A percentile compares a stretch with the other conserved stretches of the same genome.
Evolutionary conservation across 2,113 vertebrate genomes (phyloP).

Genomic region (Proterorhinus semilunaris): DNA sequence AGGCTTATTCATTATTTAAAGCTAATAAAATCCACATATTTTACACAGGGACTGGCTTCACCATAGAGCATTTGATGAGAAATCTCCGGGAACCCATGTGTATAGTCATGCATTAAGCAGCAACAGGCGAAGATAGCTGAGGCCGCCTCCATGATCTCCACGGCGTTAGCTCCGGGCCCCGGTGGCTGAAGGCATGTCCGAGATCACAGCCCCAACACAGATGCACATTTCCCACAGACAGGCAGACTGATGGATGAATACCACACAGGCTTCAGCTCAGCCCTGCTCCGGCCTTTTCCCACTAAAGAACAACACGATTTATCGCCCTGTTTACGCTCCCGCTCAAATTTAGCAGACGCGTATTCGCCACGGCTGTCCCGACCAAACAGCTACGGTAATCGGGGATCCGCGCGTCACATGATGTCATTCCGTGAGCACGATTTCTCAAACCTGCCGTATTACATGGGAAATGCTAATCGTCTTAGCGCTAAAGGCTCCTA

Average conservation of each 20-base stretch:
- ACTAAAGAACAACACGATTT: not conserved
- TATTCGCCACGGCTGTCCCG: slow-evolving; percentile 3
- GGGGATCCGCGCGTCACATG: slow-evolving; percentile 1
- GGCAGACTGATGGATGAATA: slow-evolving; percentile 47
- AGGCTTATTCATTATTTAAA: too few relatives aligned
- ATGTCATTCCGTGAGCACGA: not conserved
- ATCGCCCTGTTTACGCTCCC: slow-evolving; percentile 5
- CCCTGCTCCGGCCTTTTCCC: not conserved
- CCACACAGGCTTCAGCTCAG: slow-evolving; percentile 47
- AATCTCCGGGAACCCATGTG: too few relatives aligned
- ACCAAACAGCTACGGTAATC: not conserved
- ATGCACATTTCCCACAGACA: slow-evolving; percentile 50
- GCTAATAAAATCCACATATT: too few relatives aligned
- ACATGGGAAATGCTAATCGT: not conserved
- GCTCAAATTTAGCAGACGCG: slow-evolving; percentile 17
- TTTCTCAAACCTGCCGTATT: not conserved
- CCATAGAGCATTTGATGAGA: too few relatives aligned
- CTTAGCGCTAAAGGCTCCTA: not conserved
- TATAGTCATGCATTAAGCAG: not conserved
- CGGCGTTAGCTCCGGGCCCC: not conserved
- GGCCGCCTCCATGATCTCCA: not conserved
- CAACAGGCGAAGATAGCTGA: not conserved
- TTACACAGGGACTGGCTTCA: too few relatives aligned
- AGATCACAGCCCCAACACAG: slow-evolving; percentile 26
- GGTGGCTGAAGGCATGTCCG: not conserved